phyloP scores from a whole-genome alignment of 2,888 invertebrate species.

The Corythucha ciliata region DNA sequence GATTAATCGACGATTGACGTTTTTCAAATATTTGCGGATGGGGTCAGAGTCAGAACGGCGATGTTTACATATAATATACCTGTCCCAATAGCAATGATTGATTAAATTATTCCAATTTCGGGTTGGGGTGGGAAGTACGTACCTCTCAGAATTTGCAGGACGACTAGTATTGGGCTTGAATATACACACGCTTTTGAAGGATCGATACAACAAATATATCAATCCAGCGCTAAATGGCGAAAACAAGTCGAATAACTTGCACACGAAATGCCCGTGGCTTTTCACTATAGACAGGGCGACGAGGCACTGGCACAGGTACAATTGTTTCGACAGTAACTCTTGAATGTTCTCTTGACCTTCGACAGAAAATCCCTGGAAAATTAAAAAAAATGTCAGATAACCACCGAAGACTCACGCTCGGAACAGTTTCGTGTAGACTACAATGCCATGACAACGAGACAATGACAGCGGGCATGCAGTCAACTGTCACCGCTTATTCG shows the following conservation, averaged over 20 bases:
- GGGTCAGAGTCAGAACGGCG: conserved; percentile 54
- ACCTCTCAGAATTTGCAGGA: conserved; percentile 93
- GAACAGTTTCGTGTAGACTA: no score
- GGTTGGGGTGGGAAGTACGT: conserved; percentile 14
- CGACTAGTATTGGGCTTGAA: conserved; percentile 94
- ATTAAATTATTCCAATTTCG: no score
- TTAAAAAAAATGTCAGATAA: no score
- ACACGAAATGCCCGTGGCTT: conserved; percentile 83
- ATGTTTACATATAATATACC: conserved; percentile 78
- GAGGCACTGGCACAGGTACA: conserved; percentile 89
- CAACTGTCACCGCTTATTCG: no score
- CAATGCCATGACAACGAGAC: no score
- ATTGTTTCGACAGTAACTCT: conserved; percentile 86
- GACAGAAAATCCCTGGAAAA: conserved; percentile 80
- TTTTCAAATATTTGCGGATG: conserved; percentile 59
- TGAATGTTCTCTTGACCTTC: conserved; percentile 91
- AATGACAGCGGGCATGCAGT: no score
- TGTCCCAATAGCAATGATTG: no score
- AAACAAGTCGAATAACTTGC: conserved; percentile 92
- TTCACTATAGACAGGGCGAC: conserved; percentile 79
- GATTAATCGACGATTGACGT: conserved; percentile 59
- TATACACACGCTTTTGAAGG: conserved; percentile 75
- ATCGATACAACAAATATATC: conserved; percentile 85
- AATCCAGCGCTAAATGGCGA: conserved; percentile 89
- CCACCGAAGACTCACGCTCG: no score